Evolutionary conservation across 2,888 invertebrate genomes (phyloP).

Genomic region (Oxycera nigricornis): DNA sequence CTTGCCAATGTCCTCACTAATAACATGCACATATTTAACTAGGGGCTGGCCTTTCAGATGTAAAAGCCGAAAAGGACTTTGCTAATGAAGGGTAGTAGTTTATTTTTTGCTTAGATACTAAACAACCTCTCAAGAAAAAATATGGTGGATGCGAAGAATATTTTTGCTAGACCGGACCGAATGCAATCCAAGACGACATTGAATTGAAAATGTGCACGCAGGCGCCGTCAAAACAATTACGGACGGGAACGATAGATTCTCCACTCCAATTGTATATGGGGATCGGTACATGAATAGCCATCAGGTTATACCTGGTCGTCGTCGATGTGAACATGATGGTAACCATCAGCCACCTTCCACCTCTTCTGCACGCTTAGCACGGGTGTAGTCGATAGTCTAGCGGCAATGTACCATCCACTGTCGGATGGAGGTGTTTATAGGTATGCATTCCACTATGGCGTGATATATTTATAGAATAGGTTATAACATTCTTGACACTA

Average conservation of each 20-base stretch:
- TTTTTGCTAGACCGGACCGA: background rate
- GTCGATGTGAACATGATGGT: no score
- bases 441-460: no score
- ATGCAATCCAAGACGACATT: conserved; percentile 33
- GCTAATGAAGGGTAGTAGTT: no score
- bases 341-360: conserved; percentile 18
- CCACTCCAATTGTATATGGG: background rate
- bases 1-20: background rate
- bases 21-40: background rate
- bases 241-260: background rate
- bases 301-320: no score
- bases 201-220: conserved; percentile 43
- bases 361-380: no score
- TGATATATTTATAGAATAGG: no score
- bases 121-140: background rate
- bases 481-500: no score
- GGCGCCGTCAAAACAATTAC: conserved; percentile 40
- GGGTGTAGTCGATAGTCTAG: no score
- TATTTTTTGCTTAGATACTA: background rate
- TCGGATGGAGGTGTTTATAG: no score
- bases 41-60: background rate
- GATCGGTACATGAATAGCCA: no score
- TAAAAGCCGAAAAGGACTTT: background rate
- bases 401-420: no score
- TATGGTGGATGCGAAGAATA: background rate